phyloP scores from a whole-genome alignment of 2,888 invertebrate genomes.

The Leucophenga montana region DNA sequence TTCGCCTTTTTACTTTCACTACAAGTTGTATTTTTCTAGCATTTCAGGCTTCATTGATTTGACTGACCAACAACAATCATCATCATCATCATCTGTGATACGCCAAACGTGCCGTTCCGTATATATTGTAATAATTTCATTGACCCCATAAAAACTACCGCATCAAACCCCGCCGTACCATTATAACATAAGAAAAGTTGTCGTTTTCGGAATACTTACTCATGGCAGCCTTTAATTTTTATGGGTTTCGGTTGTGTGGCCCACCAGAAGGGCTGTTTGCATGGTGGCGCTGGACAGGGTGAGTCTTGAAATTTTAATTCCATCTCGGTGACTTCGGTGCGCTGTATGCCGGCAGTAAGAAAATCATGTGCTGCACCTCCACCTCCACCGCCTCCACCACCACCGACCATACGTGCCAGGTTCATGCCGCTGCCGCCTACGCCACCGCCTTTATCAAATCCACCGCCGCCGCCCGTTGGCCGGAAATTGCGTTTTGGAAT shows the following conservation, averaged over 20 bases:
- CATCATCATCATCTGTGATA: conserved; percentile 53
- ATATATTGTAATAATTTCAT: conserved; percentile 6
- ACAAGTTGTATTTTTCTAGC: conserved; percentile 29
- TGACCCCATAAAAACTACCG: conserved; percentile 15
- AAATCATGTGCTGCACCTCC: conserved; percentile 42
- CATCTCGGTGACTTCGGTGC: conserved; percentile 67
- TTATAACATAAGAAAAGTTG: neutral
- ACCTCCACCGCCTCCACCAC: conserved; percentile 41
- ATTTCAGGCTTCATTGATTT: conserved; percentile 29
- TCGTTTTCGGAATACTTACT: conserved; percentile 46
- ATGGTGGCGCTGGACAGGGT: conserved; percentile 65
- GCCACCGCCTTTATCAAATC: conserved; percentile 45
- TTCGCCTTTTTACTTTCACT: conserved; percentile 19
- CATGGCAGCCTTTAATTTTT: conserved; percentile 66
- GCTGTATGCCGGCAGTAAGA: conserved; percentile 46
- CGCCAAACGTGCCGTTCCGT: neutral
- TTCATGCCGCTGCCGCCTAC: conserved; percentile 35
- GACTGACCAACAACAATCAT: conserved; percentile 31
- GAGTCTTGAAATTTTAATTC: conserved; percentile 66
- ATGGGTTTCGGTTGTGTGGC: conserved; percentile 72
- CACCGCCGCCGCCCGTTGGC: conserved; percentile 47
- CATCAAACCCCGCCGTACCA: neutral
- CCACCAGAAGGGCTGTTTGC: conserved; percentile 72
- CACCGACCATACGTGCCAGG: conserved; percentile 39
- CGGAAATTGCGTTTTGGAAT: conserved; percentile 58